These are phyloP conservation scores for Melipona bicolor DNA, from an alignment of 2,888 invertebrate species.

Conservation along the genomic window DNA sequence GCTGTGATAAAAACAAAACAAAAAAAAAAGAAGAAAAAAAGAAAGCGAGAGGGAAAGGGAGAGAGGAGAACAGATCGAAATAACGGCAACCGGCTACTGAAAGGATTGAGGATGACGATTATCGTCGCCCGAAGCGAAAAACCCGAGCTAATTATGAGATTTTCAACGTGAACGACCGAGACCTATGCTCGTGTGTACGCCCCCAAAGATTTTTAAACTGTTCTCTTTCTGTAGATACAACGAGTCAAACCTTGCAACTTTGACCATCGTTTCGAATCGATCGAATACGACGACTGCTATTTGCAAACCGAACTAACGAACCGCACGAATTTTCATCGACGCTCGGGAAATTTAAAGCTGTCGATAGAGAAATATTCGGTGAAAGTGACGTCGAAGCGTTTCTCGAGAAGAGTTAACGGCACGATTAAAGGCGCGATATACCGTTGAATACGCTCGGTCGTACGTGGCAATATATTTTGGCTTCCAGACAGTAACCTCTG, in stretches of 20 bases:
- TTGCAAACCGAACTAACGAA: background rate
- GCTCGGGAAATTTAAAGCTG: background rate
- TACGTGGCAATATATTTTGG: constrained; percentile 55
- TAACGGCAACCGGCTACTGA: constrained; percentile 62
- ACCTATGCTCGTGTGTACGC: constrained; percentile 5
- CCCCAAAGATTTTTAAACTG: background rate
- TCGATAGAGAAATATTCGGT: constrained; percentile 24
- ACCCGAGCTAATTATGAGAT: constrained; percentile 51
- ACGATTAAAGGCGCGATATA: constrained; percentile 29
- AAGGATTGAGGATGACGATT: constrained; percentile 58
- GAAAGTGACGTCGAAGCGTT: constrained; percentile 18
- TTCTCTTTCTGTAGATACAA: background rate
- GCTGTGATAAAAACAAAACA: constrained; percentile 61
- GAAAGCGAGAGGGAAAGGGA: background rate
- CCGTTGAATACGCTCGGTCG: constrained; percentile 23
- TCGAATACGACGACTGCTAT: background rate
- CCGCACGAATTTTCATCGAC: background rate
- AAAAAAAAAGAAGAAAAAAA: constrained; percentile 11
- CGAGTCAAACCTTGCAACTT: background rate
- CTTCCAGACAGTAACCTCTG: constrained; percentile 56
- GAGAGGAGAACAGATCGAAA: constrained; percentile 45
- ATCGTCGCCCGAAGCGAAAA: constrained; percentile 63
- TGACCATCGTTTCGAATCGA: background rate
- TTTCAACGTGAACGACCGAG: constrained; percentile 28
- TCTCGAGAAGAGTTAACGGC: constrained; percentile 14